Conservation (phyloP, 2,113 vertebrate genomes). For the Scatophagus argus region DNA sequence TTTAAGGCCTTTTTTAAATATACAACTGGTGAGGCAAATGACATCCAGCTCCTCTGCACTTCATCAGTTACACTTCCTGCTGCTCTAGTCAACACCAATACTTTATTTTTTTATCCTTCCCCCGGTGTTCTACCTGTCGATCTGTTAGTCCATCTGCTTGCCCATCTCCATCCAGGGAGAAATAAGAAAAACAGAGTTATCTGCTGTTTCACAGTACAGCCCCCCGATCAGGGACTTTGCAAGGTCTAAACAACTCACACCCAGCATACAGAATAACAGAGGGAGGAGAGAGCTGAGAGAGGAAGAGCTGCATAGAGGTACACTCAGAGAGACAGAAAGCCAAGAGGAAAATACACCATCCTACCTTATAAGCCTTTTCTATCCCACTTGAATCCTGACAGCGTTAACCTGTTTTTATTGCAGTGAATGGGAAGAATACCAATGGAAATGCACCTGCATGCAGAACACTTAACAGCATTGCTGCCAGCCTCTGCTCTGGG, state of each 20-base stretch:
- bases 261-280: conserved; percentile 40
- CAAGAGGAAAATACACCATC: conserved; percentile 45
- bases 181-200: conserved; percentile 57
- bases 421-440: conserved; percentile 49
- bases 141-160: conserved; percentile 30
- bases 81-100: neutral
- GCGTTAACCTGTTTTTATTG: conserved; percentile 59
- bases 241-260: conserved; percentile 51
- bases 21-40: neutral
- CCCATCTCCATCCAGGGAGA: conserved; percentile 19
- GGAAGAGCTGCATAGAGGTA: conserved; percentile 11
- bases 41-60: neutral
- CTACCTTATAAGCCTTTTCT: conserved; percentile 52
- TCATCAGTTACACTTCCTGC: neutral
- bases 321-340: conserved; percentile 14
- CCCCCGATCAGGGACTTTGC: conserved; percentile 60
- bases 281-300: neutral
- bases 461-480: conserved; percentile 26
- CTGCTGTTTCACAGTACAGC: conserved; percentile 29
- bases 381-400: conserved; percentile 67
- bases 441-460: conserved; percentile 44
- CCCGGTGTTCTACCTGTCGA: conserved; percentile 21
- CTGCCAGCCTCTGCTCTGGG: conserved; percentile 30
- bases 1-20: conserved; percentile 14
- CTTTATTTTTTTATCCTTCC: conserved; percentile 9